phyloP scores from a whole-genome alignment of 2,113 vertebrate genomes.

The Chaetops frenatus region DNA sequence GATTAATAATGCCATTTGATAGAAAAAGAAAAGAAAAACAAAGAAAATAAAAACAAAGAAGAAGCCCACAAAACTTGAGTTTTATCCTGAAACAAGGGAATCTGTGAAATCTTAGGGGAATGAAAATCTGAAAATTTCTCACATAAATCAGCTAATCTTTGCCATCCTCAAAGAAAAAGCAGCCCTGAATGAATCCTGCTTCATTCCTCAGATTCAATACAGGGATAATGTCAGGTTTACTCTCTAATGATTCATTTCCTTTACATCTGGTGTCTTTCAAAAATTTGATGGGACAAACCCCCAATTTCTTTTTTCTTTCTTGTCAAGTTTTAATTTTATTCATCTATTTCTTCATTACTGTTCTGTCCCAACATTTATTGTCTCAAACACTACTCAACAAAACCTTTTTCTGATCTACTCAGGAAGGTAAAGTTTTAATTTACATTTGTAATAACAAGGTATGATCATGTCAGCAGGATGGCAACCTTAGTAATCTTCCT shows the following conservation, averaged over 20 bases:
- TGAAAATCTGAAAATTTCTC: neutral
- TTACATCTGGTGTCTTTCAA: slow-evolving; percentile 22
- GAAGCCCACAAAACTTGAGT: neutral
- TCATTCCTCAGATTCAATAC: neutral
- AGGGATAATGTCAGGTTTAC: neutral
- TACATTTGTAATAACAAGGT: neutral
- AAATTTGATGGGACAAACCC: neutral
- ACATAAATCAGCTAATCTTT: neutral
- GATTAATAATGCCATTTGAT: neutral
- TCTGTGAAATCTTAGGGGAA: neutral
- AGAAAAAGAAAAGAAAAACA: neutral
- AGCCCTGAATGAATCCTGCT: neutral
- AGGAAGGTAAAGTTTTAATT: neutral
- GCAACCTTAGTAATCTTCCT: neutral
- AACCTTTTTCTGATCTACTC: neutral
- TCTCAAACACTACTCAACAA: neutral
- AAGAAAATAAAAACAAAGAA: neutral
- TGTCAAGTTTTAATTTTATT: neutral
- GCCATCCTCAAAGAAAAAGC: neutral
- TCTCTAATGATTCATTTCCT: slow-evolving; percentile 10
- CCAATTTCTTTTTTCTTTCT: neutral
- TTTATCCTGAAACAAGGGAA: neutral
- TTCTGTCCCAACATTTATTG: neutral
- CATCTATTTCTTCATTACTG: neutral
- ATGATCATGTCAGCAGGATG: neutral